Percentiles rank a stretch among this genome's conserved stretches.
These are phyloP conservation scores for Piprites chloris DNA, from an alignment of 2,113 vertebrate species.

Conservation along the genomic window DNA sequence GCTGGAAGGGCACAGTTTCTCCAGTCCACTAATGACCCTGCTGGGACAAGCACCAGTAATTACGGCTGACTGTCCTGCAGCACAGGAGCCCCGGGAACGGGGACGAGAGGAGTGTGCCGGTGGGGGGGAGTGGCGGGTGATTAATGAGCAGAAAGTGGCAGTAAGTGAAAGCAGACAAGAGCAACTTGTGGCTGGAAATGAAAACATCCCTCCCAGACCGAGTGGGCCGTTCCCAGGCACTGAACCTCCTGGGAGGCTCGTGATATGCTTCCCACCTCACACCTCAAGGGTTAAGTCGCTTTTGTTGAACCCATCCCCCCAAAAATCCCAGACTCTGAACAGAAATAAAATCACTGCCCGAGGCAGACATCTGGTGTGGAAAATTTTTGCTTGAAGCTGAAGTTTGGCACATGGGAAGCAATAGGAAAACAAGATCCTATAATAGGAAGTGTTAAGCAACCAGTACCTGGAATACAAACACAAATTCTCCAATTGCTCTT, in stretches of 20 bases:
- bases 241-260: not conserved
- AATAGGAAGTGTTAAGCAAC: not conserved
- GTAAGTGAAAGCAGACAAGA: not conserved
- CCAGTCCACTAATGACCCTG: not conserved
- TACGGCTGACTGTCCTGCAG: not conserved
- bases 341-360: conserved; percentile 9
- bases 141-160: not conserved
- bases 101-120: not conserved
- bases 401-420: not conserved
- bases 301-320: not conserved
- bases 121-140: not conserved
- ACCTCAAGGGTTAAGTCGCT: not conserved
- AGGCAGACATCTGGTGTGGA: conserved; percentile 39
- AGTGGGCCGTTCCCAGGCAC: not conserved
- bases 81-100: not conserved
- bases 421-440: not conserved
- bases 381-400: conserved; percentile 29
- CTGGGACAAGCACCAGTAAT: not conserved
- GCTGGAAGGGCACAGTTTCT: not conserved
- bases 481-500: not conserved
- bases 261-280: not conserved
- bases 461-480: not conserved
- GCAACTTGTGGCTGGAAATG: not conserved
- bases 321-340: not conserved
- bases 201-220: not conserved